Evolutionary conservation across 53 echinoderm and acorn worm genomes (phyloP), one percentile per base, ranked within the genome.

Genomic region (Apostichopus leukothele): DNA sequence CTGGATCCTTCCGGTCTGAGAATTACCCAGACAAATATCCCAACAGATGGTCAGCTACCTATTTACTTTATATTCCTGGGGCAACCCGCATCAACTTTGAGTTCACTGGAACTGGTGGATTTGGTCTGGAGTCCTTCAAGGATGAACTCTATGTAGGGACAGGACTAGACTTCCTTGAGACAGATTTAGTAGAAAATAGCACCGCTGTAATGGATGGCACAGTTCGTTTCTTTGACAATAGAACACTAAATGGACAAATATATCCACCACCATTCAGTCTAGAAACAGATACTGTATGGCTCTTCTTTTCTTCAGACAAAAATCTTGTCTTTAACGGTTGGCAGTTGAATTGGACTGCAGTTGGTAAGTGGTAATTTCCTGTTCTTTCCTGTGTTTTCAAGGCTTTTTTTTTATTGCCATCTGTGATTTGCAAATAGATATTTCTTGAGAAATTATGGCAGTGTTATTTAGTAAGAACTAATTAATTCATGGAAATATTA

Each of bases 241-340:
- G 60, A 25, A 60, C 84, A 60, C 60, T 59, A 22, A 23, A 23
- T 60, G 63, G 63, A 16, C 84, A 27, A 23, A 22, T 18, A 10
- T 59, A 26, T 61, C 84, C 84, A 1, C 60, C 84, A 12, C 60
- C 60, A 55, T 91, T 93, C 60, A 89, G 92, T 66, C 7, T 88
- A 8, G 19, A 88, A 52, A 89, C 93, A 0, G 96, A 96, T 60
- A 76, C 91, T 0, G 94, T 76, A 3, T 96, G 93, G 94, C 53
- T 93, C 74, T 94, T 95, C 75, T 96, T 96, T 84, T 67, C 75
- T 18, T 95, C 93, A 7, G 96, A 96, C 54, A 94, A 93, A 83
- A 96, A 95, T 89, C 84, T 96, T 50, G 75, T 89, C 84, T 63
- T 78, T 39, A 71, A 14, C 79, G 96, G 96, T 11, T 96, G 92